Evolutionary conservation across 2,113 vertebrate genomes (phyloP).

Genomic region (Ciconia maguari): DNA sequence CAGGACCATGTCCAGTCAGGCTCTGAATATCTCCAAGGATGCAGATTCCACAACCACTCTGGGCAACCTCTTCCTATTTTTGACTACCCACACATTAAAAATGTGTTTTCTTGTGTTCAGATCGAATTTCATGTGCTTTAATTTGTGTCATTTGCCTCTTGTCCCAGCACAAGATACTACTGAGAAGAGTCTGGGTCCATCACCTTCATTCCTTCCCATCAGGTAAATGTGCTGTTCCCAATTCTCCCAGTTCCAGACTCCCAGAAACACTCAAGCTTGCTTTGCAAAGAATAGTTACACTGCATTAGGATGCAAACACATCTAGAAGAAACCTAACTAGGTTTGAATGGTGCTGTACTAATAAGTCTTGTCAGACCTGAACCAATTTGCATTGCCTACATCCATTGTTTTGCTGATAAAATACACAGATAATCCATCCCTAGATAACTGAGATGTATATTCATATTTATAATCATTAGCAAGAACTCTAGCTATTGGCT

Average conservation of each 20-base stretch:
- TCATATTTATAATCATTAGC: conserved; percentile 28
- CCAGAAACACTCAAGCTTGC: neutral
- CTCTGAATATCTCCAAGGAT: neutral
- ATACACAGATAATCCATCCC: neutral
- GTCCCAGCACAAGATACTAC: neutral
- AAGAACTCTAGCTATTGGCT: neutral
- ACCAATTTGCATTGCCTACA: neutral
- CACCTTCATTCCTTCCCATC: neutral
- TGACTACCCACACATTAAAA: neutral
- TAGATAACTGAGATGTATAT: neutral
- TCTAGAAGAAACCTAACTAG: neutral
- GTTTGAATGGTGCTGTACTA: neutral
- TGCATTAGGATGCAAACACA: neutral
- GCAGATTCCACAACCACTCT: neutral
- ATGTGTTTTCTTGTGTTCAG: neutral
- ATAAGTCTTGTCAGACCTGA: neutral
- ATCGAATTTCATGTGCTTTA: neutral
- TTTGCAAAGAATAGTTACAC: neutral
- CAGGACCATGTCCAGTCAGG: neutral
- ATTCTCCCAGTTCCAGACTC: neutral
- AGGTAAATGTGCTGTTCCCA: neutral
- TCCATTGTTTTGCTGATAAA: neutral
- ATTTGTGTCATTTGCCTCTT: neutral
- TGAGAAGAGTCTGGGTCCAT: neutral
- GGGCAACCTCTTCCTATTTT: neutral